Evolutionary conservation across 2,113 vertebrate genomes (phyloP).

Genomic region (Micromys minutus): DNA sequence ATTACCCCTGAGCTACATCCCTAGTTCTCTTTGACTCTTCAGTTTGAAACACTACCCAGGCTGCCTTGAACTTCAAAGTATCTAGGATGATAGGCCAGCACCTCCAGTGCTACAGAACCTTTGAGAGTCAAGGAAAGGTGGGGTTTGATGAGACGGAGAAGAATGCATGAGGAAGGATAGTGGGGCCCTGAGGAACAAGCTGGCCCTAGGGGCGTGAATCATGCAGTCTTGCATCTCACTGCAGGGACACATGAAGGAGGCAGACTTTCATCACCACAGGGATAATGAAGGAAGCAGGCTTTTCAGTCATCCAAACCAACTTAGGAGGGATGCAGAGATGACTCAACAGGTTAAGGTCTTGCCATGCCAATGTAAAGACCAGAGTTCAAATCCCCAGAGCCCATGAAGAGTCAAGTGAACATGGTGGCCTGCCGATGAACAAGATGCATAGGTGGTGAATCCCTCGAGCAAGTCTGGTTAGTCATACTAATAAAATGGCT

Average conservation of each 20-base stretch:
- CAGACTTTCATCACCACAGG: background rate
- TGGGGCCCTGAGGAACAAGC: background rate
- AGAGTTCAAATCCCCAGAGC: background rate
- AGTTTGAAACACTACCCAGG: background rate
- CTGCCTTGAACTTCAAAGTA: background rate
- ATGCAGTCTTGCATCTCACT: background rate
- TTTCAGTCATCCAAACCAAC: background rate
- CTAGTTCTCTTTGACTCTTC: background rate
- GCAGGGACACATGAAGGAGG: background rate
- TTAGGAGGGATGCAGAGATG: background rate
- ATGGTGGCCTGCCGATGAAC: background rate
- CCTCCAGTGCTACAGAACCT: background rate
- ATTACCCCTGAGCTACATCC: background rate
- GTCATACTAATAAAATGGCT: background rate
- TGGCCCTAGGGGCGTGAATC: background rate
- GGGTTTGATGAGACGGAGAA: background rate
- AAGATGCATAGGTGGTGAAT: background rate
- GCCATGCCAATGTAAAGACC: background rate
- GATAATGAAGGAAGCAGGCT: background rate
- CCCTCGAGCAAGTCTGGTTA: background rate
- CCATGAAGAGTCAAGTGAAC: too few species aligned
- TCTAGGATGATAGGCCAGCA: background rate
- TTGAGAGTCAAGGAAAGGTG: background rate
- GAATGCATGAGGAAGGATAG: rapidly evolving
- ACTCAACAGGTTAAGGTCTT: background rate